Evolutionary conservation across 2,888 invertebrate genomes (phyloP).

Genomic region (Ichneumon xanthorius): DNA sequence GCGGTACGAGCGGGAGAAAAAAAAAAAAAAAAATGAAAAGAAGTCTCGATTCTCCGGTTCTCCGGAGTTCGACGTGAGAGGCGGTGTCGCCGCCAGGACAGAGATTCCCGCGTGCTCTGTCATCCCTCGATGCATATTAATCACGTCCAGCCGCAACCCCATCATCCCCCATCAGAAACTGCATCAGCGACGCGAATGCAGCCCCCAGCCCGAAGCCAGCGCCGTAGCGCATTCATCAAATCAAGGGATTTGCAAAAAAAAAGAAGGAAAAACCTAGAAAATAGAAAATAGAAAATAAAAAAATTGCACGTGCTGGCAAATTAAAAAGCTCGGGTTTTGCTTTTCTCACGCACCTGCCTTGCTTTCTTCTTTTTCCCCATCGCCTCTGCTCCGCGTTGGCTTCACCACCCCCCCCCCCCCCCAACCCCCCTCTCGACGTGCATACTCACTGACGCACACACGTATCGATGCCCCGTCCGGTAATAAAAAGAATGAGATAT

Average conservation of each 20-base stretch:
- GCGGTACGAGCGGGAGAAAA: neutral
- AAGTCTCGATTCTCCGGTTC: conserved; percentile 21
- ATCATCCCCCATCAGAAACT: conserved; percentile 61
- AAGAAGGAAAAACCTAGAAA: conserved; percentile 11
- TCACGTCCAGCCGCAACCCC: conserved; percentile 72
- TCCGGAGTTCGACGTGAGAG: conserved; percentile 18
- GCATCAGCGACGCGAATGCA: conserved; percentile 71
- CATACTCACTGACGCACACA: neutral
- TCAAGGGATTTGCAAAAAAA: conserved; percentile 74
- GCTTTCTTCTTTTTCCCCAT: conserved; percentile 28
- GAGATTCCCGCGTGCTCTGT: conserved; percentile 42
- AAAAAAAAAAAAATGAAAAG: neutral
- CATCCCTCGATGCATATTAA: conserved; percentile 80
- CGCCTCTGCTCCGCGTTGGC: neutral
- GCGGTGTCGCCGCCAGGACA: conserved; percentile 3
- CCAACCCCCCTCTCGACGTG: neutral
- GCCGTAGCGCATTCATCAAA: conserved; percentile 78
- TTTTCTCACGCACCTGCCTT: conserved; percentile 16
- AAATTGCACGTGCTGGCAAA: neutral
- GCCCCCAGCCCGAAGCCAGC: neutral
- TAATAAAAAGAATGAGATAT: conserved; percentile 37
- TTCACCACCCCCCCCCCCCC: too few relatives aligned
- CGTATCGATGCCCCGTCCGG: conserved; percentile 19
- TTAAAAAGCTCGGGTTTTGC: conserved; percentile 14
- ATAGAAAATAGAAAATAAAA: conserved; percentile 12